Evolutionary conservation across 2,113 vertebrate genomes (phyloP).

Genomic region (Microtus montanus): DNA sequence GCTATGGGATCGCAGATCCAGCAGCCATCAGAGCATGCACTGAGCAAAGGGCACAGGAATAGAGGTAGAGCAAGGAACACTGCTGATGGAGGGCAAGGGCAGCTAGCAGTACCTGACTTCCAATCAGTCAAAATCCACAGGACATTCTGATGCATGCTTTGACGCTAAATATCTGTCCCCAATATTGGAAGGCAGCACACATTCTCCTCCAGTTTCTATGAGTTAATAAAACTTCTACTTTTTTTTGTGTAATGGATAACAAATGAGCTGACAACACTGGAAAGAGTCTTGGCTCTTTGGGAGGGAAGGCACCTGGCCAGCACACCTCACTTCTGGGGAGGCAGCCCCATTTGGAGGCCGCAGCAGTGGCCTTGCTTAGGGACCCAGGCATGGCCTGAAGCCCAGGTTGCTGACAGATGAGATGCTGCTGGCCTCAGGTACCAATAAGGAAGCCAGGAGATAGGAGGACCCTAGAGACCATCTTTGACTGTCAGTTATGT

Average conservation of each 20-base stretch:
- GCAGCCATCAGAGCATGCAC: not conserved
- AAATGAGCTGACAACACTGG: not conserved
- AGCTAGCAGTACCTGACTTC: not conserved
- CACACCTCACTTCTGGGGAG: not conserved
- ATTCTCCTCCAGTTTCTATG: not conserved
- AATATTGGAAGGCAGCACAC: not conserved
- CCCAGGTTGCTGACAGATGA: not conserved
- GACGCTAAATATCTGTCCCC: conserved; percentile 39
- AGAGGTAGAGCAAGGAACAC: no score
- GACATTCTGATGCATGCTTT: not conserved
- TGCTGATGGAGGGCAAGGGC: not conserved
- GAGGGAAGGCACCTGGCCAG: not conserved
- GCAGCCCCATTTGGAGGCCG: not conserved
- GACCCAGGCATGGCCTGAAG: accelerated
- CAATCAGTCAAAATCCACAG: not conserved
- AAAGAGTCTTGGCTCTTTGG: not conserved
- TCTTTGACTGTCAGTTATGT: accelerated
- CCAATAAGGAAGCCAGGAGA: not conserved
- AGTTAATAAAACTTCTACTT: conserved; percentile 15
- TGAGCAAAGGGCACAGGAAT: accelerated
- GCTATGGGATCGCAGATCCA: not conserved
- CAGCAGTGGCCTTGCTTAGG: not conserved
- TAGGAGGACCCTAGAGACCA: accelerated
- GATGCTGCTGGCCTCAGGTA: accelerated
- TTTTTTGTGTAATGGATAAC: conserved; percentile 27